Evolutionary conservation across 2,888 invertebrate species (phyloP), one percentile per base, ranked within the genome.

Genomic region (Brachypterus glaber): DNA sequence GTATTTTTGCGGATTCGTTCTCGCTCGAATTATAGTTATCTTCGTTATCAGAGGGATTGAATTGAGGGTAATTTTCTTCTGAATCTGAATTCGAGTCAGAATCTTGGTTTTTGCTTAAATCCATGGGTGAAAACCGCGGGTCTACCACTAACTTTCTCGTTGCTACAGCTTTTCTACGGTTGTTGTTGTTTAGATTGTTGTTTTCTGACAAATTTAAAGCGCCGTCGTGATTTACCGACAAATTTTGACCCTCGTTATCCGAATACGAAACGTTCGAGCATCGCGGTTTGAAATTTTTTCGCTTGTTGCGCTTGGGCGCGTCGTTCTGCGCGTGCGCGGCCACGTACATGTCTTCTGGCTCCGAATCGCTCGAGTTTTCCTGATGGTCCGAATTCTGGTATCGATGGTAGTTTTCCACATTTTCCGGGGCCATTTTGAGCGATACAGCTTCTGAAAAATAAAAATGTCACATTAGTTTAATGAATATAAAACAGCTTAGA

Each of bases 211-310:
- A 41, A 41, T 48, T 54, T 16, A 42, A 43, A 39, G 45, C 54
- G 41, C 44, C 54, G 30, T 46, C 53, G 31, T 39, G 41, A 34
- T 48, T 51, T 12, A 35, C 30, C 26, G 25, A 27, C 2, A 42
- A 39, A n/a, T n/a, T n/a, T 2, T 41, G 13, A 16, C 17, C 34
- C 18, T 52, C 58, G 42, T 71, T 69, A 35, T 73, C 72, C 4
- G 71, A 70, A 52, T 68, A 70, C 1, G 66, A 59, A 1, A 68
- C 65, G 13, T 70, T 62, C 44, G 73, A 74, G 2, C 82, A 85
- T 52, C 84, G 69, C 0, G 86, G 86, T 53, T 81, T 78, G 64
- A 84, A 82, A 62, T 84, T 83, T 63, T 84, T 84, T 49, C 84
- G 68, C 53, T 83, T 82, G 68, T 83, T 83, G 53, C 80, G 71